phyloP scores from a whole-genome alignment of 2,113 vertebrate species.

The Melanerpes formicivorus region DNA sequence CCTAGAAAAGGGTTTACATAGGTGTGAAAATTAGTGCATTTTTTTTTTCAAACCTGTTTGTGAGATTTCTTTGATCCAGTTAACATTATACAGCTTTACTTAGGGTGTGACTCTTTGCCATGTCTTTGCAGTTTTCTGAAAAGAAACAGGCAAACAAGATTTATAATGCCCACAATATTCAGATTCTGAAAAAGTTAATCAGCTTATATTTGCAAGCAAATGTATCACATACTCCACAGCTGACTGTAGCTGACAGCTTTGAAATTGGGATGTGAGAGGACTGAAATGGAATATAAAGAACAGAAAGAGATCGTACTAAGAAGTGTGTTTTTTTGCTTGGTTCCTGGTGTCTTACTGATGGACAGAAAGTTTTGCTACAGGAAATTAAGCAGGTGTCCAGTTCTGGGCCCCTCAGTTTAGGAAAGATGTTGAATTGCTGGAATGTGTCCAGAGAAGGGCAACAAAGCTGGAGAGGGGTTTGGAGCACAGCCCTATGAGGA shows the following conservation, averaged over 20 bases:
- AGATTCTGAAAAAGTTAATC: slow-evolving; percentile 1
- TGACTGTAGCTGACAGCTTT: not conserved
- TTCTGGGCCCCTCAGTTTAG: too few relatives aligned
- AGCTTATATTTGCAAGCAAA: slow-evolving; percentile 11
- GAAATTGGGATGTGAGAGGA: not conserved
- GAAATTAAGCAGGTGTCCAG: not conserved
- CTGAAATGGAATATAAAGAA: not conserved
- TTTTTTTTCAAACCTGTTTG: not conserved
- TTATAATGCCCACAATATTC: not conserved
- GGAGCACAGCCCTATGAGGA: too few relatives aligned
- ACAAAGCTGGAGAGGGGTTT: too few relatives aligned
- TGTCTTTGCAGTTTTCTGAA: slow-evolving; percentile 34
- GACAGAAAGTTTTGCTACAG: not conserved
- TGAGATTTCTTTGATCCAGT: not conserved
- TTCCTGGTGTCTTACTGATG: not conserved
- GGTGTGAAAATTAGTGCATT: not conserved
- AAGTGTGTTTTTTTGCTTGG: not conserved
- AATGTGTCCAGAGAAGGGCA: too few relatives aligned
- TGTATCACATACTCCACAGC: not conserved
- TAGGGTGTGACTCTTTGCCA: slow-evolving; percentile 2
- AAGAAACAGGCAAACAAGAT: not conserved
- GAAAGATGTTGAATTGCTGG: too few relatives aligned
- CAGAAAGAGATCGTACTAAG: not conserved
- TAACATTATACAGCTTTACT: not conserved
- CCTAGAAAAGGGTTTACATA: slow-evolving; percentile 16